These are phyloP conservation scores for Cantharis flavilabris DNA, from an alignment of 2,888 invertebrate genomes.

Conservation along the genomic window DNA sequence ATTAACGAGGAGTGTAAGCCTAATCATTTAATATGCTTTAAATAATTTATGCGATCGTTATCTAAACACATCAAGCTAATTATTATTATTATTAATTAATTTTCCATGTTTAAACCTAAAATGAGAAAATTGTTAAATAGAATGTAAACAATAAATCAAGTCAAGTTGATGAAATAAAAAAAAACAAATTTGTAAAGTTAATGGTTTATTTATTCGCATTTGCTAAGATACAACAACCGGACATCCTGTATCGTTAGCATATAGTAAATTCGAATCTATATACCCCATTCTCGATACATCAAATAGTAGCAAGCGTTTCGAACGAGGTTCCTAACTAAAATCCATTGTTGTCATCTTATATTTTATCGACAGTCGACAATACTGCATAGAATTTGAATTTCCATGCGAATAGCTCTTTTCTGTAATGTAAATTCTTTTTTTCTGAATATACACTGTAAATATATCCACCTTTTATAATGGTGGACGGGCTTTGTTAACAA, in stretches of 20 bases:
- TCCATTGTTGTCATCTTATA: slow-evolving; percentile 57
- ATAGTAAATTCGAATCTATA: slow-evolving; percentile 42
- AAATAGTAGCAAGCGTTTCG: slow-evolving; percentile 45
- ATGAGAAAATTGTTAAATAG: background rate
- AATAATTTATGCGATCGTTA: background rate
- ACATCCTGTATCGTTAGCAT: slow-evolving; percentile 54
- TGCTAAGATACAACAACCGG: slow-evolving; percentile 54
- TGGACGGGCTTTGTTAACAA: slow-evolving; percentile 43
- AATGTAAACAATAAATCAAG: slow-evolving; percentile 17
- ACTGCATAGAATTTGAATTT: slow-evolving; percentile 52
- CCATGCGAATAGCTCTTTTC: slow-evolving; percentile 55
- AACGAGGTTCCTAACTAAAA: slow-evolving; percentile 51
- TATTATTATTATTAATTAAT: background rate
- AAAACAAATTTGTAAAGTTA: slow-evolving; percentile 33
- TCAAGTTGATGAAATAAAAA: slow-evolving; percentile 16
- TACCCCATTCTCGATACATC: slow-evolving; percentile 51
- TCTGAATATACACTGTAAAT: slow-evolving; percentile 52
- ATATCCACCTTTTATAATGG: slow-evolving; percentile 53
- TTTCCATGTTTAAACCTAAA: background rate
- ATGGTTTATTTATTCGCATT: slow-evolving; percentile 53
- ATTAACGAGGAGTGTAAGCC: background rate
- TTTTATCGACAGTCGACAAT: slow-evolving; percentile 56
- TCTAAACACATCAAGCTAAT: background rate
- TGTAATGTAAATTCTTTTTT: slow-evolving; percentile 54
- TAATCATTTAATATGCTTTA: background rate